Percentiles rank a stretch among this genome's conserved stretches.
Conservation (phyloP, 2,113 vertebrate genomes). For the Rhagologus leucostigma region DNA sequence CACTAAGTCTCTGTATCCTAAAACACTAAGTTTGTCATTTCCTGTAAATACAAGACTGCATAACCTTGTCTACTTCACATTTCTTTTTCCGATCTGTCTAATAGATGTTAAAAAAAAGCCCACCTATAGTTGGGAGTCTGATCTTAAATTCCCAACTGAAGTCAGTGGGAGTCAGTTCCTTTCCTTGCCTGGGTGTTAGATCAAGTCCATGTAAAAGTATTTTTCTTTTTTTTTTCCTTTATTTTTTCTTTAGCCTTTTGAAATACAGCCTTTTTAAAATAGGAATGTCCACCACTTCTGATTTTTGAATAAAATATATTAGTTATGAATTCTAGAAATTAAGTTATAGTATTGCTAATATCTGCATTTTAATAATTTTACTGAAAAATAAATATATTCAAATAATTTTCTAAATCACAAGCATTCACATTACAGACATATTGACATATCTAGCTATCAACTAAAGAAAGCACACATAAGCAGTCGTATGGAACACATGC, state of each 20-base stretch:
- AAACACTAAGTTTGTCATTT: not conserved
- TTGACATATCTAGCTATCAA: not conserved
- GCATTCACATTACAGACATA: not conserved
- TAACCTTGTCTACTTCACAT: not conserved
- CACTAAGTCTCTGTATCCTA: not conserved
- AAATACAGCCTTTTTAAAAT: not conserved
- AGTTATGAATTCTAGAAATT: not conserved
- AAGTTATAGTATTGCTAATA: not conserved
- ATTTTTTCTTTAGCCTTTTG: not conserved
- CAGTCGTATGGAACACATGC: not conserved
- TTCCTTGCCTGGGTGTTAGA: not conserved
- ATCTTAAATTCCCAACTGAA: not conserved
- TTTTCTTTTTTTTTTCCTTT: not conserved
- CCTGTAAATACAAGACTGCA: not conserved
- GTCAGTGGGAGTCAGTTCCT: not conserved
- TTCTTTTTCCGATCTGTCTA: not conserved
- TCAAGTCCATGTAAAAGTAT: not conserved
- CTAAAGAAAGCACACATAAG: not conserved
- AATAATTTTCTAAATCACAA: not conserved
- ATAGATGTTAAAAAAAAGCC: not conserved
- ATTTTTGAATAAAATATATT: not conserved
- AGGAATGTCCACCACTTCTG: not conserved
- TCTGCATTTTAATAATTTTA: not conserved
- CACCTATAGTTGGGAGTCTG: not conserved
- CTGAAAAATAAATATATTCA: not conserved